phyloP scores from a whole-genome alignment of 2,113 vertebrate species.

The Sapayoa aenigma region DNA sequence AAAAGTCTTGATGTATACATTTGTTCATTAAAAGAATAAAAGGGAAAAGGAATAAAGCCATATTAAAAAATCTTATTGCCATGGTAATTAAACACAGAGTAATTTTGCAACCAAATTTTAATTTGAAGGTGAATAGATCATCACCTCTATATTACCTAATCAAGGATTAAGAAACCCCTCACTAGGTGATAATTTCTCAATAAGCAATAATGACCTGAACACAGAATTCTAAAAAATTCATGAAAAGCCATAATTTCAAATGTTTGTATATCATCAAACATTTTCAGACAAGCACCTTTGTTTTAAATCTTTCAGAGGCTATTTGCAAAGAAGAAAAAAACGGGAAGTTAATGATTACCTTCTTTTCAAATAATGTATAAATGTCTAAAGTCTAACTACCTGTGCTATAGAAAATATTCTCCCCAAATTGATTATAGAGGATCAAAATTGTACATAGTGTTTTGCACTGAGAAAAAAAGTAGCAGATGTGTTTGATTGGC shows the following conservation, averaged over 20 bases:
- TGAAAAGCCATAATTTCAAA: background rate
- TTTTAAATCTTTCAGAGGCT: background rate
- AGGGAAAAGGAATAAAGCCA: background rate
- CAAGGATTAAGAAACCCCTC: background rate
- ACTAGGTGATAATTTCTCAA: background rate
- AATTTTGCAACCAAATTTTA: background rate
- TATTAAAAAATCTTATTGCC: background rate
- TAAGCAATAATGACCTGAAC: background rate
- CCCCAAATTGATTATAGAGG: background rate
- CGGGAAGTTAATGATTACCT: background rate
- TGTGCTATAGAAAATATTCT: background rate
- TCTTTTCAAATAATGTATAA: background rate
- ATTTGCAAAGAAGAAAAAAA: background rate
- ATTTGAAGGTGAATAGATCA: background rate
- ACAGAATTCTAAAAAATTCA: background rate
- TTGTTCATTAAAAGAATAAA: conserved; percentile 7
- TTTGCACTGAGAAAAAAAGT: background rate
- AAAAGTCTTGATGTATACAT: background rate
- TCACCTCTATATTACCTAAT: background rate
- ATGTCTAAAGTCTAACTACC: background rate
- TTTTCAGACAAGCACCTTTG: background rate
- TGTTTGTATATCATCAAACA: background rate
- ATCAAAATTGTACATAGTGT: background rate
- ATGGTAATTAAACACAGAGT: conserved; percentile 19
- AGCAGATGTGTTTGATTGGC: background rate